Evolutionary conservation across 2,888 invertebrate genomes (phyloP), one percentile per base, ranked within the genome.

Genomic region (Drosophila rellima): DNA sequence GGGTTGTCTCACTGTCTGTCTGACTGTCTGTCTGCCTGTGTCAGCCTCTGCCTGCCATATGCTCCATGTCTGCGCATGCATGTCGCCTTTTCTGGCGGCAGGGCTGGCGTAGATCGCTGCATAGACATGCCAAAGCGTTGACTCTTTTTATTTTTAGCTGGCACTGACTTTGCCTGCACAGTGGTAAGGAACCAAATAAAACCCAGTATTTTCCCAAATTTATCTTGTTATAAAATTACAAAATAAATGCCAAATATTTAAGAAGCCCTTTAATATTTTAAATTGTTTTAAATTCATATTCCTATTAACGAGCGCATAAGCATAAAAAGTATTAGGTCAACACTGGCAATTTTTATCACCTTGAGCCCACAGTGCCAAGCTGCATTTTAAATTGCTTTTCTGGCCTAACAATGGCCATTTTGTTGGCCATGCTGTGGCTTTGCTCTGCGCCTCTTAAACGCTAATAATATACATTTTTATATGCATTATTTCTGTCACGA

Each of bases 401-500:
- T 48, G 59, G 56, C 66, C 64, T 76, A 70, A 71, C 78, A 62
- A 62, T 73, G 70, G 87, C 73, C 78, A 73, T 80, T 82, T 86
- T 75, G 68, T 68, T 86, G 62, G 79, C 63, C 64, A 64, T 64
- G 67, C 61, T 47, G 37, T 44, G 66, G 48, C 66, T 61, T 56
- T 56, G 70, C 64, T 78, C 56, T 74, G 56, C 44, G 59, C 57
- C 72, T 71, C 69, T 76, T 78, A 73, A 70, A 75, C 85, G 72
- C 71, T 87, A 86, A 89, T 86, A 82, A 82, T 82, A 89, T 82
- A 88, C 76, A 86, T 87, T 89, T 88, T 85, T 80, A 74, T 83
- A 84, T 86, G 90, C 90, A 88, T 88, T 90, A 88, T 86, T 88
- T 84, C 89, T 88, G 90, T 89, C 89, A 90, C 89, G 90, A 89